A percentile compares a stretch with the other conserved stretches of the same genome.
Conservation (phyloP, 2,888 invertebrate genomes). For the Microctonus brassicae region DNA sequence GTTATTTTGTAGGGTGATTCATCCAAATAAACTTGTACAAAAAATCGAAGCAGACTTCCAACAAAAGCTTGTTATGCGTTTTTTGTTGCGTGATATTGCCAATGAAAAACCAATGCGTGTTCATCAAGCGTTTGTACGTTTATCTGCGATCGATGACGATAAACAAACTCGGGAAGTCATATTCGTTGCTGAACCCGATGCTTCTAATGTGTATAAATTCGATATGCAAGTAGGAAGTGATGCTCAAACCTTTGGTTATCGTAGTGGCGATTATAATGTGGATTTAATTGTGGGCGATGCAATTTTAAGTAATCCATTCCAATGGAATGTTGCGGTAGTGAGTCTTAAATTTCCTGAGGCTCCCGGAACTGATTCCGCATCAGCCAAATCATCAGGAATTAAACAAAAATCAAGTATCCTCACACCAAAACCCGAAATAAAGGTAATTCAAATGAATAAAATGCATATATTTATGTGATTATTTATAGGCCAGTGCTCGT, state of each 20-base stretch:
- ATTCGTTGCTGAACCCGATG: slow-evolving; percentile 93
- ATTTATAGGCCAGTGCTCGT: slow-evolving; percentile 62
- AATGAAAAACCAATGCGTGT: slow-evolving; percentile 79
- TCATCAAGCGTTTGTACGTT: slow-evolving; percentile 89
- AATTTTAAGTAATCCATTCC: slow-evolving; percentile 88
- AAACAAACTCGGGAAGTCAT: slow-evolving; percentile 85
- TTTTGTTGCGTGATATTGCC: slow-evolving; percentile 81
- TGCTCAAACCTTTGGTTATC: slow-evolving; percentile 82
- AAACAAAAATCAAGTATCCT: slow-evolving; percentile 65
- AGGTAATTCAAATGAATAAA: slow-evolving; percentile 65
- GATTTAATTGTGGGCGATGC: slow-evolving; percentile 93
- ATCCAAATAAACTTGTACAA: slow-evolving; percentile 80
- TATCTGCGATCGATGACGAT: slow-evolving; percentile 73
- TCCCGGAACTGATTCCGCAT: slow-evolving; percentile 52
- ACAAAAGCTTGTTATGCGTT: slow-evolving; percentile 88
- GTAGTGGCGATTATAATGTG: slow-evolving; percentile 84
- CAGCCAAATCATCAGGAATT: slow-evolving; percentile 55
- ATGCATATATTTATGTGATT: neutral
- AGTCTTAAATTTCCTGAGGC: slow-evolving; percentile 77
- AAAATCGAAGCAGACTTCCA: slow-evolving; percentile 88
- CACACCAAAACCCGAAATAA: slow-evolving; percentile 74
- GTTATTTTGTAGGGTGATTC: slow-evolving; percentile 79
- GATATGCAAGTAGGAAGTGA: slow-evolving; percentile 90
- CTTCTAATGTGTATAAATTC: slow-evolving; percentile 84
- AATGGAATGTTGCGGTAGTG: slow-evolving; percentile 87